phyloP scores from a whole-genome alignment of 2,888 invertebrate genomes.

The Scaptomyza polygonia region DNA sequence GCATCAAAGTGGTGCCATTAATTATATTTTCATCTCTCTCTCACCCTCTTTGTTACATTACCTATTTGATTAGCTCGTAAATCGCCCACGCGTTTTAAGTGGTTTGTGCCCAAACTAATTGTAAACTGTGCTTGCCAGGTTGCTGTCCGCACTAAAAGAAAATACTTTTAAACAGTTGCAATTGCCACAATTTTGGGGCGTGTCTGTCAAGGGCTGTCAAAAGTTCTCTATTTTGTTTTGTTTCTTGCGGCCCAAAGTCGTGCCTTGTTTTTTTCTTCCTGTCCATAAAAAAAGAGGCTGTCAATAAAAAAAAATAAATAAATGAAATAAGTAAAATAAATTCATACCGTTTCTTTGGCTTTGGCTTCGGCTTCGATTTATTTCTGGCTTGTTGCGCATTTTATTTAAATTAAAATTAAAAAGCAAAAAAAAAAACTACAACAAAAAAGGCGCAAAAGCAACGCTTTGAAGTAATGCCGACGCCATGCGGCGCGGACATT shows the following conservation, averaged over 20 bases:
- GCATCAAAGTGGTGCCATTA: slow-evolving; percentile 76
- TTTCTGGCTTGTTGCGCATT: slow-evolving; percentile 48
- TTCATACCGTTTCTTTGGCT: slow-evolving; percentile 32
- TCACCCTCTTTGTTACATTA: not conserved
- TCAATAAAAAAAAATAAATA: slow-evolving; percentile 37
- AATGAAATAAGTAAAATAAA: slow-evolving; percentile 2
- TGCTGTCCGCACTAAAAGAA: slow-evolving; percentile 12
- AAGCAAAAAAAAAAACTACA: slow-evolving; percentile 25
- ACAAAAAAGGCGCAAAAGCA: slow-evolving; percentile 34
- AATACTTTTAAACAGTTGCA: no score
- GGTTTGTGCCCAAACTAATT: slow-evolving; percentile 43
- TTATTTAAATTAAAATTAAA: slow-evolving; percentile 66
- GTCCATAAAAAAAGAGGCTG: slow-evolving; percentile 25
- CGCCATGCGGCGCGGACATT: slow-evolving; percentile 66
- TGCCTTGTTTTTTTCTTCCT: slow-evolving; percentile 22
- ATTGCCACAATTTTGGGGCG: slow-evolving; percentile 9
- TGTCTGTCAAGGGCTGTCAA: slow-evolving; percentile 6
- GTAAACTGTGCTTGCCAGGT: slow-evolving; percentile 9
- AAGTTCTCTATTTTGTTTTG: slow-evolving; percentile 24
- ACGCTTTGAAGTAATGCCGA: slow-evolving; percentile 71
- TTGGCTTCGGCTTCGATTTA: slow-evolving; percentile 24
- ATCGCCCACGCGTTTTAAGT: slow-evolving; percentile 34
- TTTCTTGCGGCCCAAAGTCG: slow-evolving; percentile 2
- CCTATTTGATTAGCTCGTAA: slow-evolving; percentile 5
- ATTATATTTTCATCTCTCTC: slow-evolving; percentile 58